Evolutionary conservation across 2,113 vertebrate species (phyloP).

Genomic region (Rattus norvegicus): DNA sequence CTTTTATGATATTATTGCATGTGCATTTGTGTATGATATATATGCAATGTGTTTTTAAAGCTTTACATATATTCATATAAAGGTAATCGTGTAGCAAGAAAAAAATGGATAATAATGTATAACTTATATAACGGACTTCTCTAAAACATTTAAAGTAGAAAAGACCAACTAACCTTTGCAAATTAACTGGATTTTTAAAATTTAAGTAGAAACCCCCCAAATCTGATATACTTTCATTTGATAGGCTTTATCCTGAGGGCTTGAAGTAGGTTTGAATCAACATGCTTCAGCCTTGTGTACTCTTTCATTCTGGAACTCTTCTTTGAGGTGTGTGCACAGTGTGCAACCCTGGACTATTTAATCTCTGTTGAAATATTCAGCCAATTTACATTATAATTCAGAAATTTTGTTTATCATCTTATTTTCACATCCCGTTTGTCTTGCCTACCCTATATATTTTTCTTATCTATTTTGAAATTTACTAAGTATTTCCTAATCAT

Average conservation of each 20-base stretch:
- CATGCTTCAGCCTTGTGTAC: no score
- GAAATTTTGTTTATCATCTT: neutral
- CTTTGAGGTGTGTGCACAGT: neutral
- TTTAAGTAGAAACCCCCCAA: neutral
- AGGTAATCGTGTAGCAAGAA: neutral
- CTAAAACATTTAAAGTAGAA: slow-evolving; percentile 18
- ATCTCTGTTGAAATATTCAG: neutral
- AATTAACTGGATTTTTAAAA: neutral
- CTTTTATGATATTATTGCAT: neutral
- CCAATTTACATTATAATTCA: neutral
- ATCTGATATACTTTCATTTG: neutral
- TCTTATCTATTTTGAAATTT: neutral
- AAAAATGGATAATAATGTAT: neutral
- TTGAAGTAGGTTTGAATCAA: no score
- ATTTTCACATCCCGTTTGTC: neutral
- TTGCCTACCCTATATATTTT: neutral
- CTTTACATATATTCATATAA: neutral
- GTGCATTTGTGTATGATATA: neutral
- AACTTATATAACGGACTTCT: neutral
- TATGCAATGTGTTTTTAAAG: neutral
- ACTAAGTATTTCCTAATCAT: neutral
- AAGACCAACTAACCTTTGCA: neutral
- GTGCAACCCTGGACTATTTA: neutral
- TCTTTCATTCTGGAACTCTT: neutral
- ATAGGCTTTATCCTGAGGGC: neutral